phyloP scores from a whole-genome alignment of 1,140 invertebrate species.

The Hycleus phaleratus region DNA sequence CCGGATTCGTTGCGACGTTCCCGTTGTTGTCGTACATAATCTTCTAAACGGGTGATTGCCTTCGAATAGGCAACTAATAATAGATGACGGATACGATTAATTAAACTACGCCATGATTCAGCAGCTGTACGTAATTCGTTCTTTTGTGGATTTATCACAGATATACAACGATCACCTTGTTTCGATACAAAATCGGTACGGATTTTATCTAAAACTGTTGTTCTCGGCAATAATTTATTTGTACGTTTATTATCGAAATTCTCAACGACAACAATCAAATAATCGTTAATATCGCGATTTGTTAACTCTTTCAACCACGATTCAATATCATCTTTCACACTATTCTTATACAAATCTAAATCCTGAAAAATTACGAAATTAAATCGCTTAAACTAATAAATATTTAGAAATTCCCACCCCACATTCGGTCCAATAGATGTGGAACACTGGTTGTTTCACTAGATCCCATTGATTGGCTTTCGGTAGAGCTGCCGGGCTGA shows the following conservation, averaged over 20 bases:
- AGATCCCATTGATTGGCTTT: constrained; percentile 63
- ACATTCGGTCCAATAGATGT: constrained; percentile 94
- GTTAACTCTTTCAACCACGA: constrained; percentile 74
- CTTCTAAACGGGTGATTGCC: constrained; percentile 79
- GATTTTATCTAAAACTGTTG: constrained; percentile 91
- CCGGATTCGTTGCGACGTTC: constrained; percentile 82
- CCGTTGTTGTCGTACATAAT: constrained; percentile 80
- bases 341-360: constrained; percentile 81
- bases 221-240: constrained; percentile 86
- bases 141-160: constrained; percentile 83
- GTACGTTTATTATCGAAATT: constrained; percentile 84
- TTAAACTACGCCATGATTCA: constrained; percentile 81
- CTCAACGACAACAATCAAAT: constrained; percentile 90
- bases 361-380: constrained; percentile 56
- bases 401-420: constrained; percentile 51
- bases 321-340: constrained; percentile 79
- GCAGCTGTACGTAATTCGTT: constrained; percentile 72
- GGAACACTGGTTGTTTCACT: constrained; percentile 80
- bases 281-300: constrained; percentile 72
- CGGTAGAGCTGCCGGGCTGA: constrained; percentile 61
- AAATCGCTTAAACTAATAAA: not conserved
- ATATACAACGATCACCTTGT: constrained; percentile 83
- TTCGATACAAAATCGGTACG: constrained; percentile 88
- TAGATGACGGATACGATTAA: constrained; percentile 73
- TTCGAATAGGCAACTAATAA: constrained; percentile 82